A percentile compares a stretch with the other conserved stretches of the same genome.
These are phyloP conservation scores for Thelaira solivaga DNA, from an alignment of 2,888 invertebrate species.

Conservation along the genomic window DNA sequence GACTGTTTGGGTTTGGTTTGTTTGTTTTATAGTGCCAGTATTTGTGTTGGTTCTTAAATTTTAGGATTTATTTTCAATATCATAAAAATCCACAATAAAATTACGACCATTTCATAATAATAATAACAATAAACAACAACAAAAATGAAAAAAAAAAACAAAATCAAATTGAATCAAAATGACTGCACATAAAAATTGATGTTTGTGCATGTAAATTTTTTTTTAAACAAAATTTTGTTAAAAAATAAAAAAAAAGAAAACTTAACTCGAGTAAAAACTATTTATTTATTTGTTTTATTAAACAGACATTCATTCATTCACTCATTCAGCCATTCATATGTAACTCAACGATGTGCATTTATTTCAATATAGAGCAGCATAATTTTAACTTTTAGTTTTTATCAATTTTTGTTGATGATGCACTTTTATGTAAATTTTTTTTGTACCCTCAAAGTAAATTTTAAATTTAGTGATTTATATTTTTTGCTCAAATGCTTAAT, in stretches of 20 bases:
- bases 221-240: constrained; percentile 1
- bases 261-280: background rate
- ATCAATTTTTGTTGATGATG: constrained; percentile 37
- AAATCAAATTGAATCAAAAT: constrained; percentile 52
- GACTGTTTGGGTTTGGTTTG: background rate
- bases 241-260: background rate
- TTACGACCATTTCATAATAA: constrained; percentile 42
- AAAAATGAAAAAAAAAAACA: constrained; percentile 36
- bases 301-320: no score
- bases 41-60: constrained; percentile 47
- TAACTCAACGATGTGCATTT: background rate
- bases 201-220: constrained; percentile 25
- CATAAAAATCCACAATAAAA: constrained; percentile 53
- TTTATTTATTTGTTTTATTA: constrained; percentile 2
- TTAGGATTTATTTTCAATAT: constrained; percentile 59
- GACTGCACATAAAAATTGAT: constrained; percentile 52
- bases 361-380: constrained; percentile 12
- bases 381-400: constrained; percentile 27
- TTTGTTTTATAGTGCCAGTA: constrained; percentile 30
- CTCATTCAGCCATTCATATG: background rate
- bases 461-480: constrained; percentile 7
- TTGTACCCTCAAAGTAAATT: background rate
- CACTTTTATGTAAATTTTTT: background rate
- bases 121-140: background rate
- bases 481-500: no score